Evolutionary conservation across 2,888 invertebrate species (phyloP), one percentile per base, ranked within the genome.

Genomic region (Aphodius granarius): DNA sequence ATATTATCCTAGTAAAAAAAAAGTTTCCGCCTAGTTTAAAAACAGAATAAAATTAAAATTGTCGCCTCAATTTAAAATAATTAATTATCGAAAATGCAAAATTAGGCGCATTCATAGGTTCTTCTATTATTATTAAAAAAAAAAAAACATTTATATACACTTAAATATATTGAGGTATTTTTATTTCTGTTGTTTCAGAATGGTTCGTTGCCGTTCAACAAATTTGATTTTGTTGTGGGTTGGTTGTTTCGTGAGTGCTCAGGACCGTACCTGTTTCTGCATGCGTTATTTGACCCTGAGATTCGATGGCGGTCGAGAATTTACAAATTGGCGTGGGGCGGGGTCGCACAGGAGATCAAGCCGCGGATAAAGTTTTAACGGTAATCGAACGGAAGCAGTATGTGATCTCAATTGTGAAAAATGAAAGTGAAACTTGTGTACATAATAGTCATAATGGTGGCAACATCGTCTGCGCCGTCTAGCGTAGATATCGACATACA

Each of bases 241-340:
- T 99, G 99, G 99, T 89, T 97, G 83, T 94, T 98, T 88, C 93
- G 97, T 78, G 99, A 99, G 89, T 90, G 93, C 72, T 94, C 94
- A 81, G 95, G 98, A 78, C 95, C 98, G 3, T 95, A 96, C 85
- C 90, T 98, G 78, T 95, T 97, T 86, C 89, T 95, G 63, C 92
- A 93, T 83, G 97, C 98, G 63, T 89, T 99, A 75, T 91, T 95
- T 83, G 93, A 95, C 86, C 96, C 97, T 0, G 92, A 94, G 78
- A 97, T 99, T 83, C 92, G 93, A 86, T 99, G 99, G 99, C 91
- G 98, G 83, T 94, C 96, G 84, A 93, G 97, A 84, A 92, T 93
- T 81, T 99, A 96, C 88, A 93, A 94, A 86, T 90, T 99, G 78
- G 93, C 94, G 82, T 99, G 98, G 98, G 98, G 99, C 78, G 99